Evolutionary conservation across 2,113 vertebrate species (phyloP), one percentile per base, ranked within the genome.

Genomic region (Struthidea cinerea): DNA sequence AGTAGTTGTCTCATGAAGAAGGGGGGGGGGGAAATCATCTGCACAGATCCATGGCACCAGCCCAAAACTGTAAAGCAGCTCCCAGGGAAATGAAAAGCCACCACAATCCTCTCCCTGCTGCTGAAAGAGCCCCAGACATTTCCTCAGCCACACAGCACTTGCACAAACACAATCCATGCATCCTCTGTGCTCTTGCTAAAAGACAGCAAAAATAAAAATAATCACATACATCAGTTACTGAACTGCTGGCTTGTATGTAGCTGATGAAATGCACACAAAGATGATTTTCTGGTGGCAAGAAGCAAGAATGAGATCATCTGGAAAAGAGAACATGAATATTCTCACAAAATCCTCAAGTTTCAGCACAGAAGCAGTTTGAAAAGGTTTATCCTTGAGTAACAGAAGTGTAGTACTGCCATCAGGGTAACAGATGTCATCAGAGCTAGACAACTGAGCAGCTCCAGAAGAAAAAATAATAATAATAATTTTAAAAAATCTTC

Each of bases 231-330:
- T 75, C 39, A 60, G 78, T 76, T 71, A 83, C 57, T 50, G 42
- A 90, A 86, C 44, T 69, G 47, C 71, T 65, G 79, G 63, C 15
- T 86, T 64, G 33, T 49, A 52, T 20, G 50, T 39, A 85, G 89
- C 83, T 88, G 86, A 92, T 80, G 83, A 94, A 94, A 93, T 1
- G 5, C 68, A 71, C n/a, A 80, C 30, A 76, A 23, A 75, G 60
- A 82, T 61, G 78, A 84, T 82, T 85, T 91, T 74, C 70, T 74
- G 87, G 81, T 70, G 20, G 44, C 60, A 96, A 86, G n/a, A 83
- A 86, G 47, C 37, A 73, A 84, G 89, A 92, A 95, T 80, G 73
- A 96, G 93, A 92, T 89, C 76, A 91, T 93, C 52, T 77, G 64
- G 68, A 89, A 90, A 88, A 63, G 21, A 78, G n/a, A 91, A 84